Conservation (phyloP, 1,140 invertebrate genomes). For the Drosophila ananassae region DNA sequence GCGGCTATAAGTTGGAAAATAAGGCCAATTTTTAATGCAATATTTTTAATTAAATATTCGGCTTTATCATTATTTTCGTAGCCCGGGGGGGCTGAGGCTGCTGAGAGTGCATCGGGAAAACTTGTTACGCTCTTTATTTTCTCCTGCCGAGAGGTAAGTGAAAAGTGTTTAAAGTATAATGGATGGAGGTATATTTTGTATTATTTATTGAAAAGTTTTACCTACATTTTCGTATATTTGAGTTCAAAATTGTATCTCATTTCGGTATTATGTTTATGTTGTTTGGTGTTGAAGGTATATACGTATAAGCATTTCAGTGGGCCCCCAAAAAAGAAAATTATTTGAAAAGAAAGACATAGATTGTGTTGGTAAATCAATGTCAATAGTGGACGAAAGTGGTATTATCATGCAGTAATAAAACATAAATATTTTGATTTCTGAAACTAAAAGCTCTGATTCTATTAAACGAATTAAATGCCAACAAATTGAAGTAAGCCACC, state of each 20-base stretch:
- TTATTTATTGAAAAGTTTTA: constrained; percentile 59
- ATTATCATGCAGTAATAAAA: constrained; percentile 6
- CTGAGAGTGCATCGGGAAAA: constrained; percentile 6
- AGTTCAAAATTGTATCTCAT: constrained; percentile 11
- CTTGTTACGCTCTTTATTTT: constrained; percentile 46
- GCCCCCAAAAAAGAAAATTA: constrained; percentile 50
- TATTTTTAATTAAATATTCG: constrained; percentile 50
- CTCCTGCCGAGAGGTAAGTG: constrained; percentile 3
- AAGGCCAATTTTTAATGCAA: constrained; percentile 22
- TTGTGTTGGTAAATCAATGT: constrained; percentile 10
- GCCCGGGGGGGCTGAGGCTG: background rate
- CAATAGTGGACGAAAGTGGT: background rate
- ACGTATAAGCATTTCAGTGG: constrained; percentile 24
- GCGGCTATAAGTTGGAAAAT: background rate
- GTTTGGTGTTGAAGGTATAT: constrained; percentile 34
- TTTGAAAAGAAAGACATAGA: constrained; percentile 50
- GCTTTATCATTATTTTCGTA: constrained; percentile 13
- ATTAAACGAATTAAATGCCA: background rate
- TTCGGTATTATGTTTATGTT: constrained; percentile 25
- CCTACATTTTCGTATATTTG: constrained; percentile 51
- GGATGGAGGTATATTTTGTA: constrained; percentile 34
- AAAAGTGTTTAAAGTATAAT: constrained; percentile 21
- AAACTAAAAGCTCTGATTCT: background rate
- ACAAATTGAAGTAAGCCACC: background rate
- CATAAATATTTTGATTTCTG: background rate